These are phyloP conservation scores for Laticauda colubrina DNA, from an alignment of 2,113 vertebrate species.

Conservation along the genomic window DNA sequence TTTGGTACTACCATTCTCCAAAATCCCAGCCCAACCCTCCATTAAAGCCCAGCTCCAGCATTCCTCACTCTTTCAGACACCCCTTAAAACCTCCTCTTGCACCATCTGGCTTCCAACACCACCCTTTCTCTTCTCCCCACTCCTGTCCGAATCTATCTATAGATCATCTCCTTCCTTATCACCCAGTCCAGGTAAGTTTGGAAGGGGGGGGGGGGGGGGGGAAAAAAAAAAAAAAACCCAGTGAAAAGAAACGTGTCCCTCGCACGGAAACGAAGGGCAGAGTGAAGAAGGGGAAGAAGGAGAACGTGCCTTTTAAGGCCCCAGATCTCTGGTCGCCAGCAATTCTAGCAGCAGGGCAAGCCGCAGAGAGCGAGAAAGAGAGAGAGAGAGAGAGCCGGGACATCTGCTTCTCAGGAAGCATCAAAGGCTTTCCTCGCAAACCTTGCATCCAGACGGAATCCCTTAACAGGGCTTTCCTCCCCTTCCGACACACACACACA, in stretches of 20 bases:
- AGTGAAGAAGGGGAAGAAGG: not conserved
- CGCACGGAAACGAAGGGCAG: not conserved
- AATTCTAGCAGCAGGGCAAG: not conserved
- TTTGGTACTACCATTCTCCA: not conserved
- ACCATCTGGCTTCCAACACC: not conserved
- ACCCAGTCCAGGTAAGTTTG: not conserved
- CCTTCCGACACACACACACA: not conserved
- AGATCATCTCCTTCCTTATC: not conserved
- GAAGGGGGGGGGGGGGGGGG: too few relatives aligned
- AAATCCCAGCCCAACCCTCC: not conserved
- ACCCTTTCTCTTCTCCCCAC: not conserved
- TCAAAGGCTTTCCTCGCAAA: not conserved
- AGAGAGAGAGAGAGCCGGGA: not conserved
- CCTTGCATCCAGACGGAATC: not conserved
- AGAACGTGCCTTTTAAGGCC: not conserved
- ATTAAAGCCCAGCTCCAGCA: too few relatives aligned
- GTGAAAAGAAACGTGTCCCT: not conserved
- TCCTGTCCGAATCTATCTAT: not conserved
- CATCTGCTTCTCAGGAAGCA: constrained; percentile 11
- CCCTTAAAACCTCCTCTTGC: not conserved
- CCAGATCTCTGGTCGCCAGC: not conserved
- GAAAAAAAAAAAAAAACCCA: too few relatives aligned
- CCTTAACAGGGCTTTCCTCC: not conserved
- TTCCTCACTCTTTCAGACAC: not conserved
- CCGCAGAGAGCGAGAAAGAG: too few relatives aligned